Evolutionary conservation across 2,113 vertebrate species (phyloP).

Genomic region (Cyanocitta stelleri): DNA sequence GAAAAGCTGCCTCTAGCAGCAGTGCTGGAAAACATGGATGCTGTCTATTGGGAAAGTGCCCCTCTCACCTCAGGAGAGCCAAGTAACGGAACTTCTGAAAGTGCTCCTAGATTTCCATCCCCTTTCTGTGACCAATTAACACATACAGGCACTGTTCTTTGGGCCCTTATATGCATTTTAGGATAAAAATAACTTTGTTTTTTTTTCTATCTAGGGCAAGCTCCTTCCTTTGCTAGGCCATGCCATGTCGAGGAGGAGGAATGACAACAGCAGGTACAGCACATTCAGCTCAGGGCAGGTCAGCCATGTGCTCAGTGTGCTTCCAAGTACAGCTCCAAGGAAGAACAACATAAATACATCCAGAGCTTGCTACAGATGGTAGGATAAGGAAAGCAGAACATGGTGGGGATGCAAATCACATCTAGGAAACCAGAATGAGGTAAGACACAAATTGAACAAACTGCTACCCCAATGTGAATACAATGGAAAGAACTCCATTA

Average conservation of each 20-base stretch:
- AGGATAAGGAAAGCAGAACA: not conserved
- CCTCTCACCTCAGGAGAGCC: not conserved
- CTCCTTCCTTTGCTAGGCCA: not conserved
- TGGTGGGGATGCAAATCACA: not conserved
- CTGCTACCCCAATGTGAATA: not conserved
- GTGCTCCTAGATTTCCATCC: not conserved
- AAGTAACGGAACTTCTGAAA: not conserved
- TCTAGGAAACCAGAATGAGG: not conserved
- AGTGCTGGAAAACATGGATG: not conserved
- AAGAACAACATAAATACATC: not conserved
- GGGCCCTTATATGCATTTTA: not conserved
- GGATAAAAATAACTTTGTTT: not conserved
- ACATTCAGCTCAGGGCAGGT: slow-evolving; percentile 29
- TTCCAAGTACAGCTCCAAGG: slow-evolving; percentile 36
- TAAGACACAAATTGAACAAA: not conserved
- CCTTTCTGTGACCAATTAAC: not conserved
- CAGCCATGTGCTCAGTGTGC: not conserved
- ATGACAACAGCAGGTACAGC: slow-evolving; percentile 38
- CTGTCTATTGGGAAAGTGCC: not conserved
- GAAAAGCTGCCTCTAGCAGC: not conserved
- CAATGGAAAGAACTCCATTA: not conserved
- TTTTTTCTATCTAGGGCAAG: slow-evolving; percentile 11
- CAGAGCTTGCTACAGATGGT: not conserved
- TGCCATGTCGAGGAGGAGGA: not conserved
- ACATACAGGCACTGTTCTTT: not conserved